Conservation (phyloP, 1,140 invertebrate species). For the Platorchestia sp. region DNA sequence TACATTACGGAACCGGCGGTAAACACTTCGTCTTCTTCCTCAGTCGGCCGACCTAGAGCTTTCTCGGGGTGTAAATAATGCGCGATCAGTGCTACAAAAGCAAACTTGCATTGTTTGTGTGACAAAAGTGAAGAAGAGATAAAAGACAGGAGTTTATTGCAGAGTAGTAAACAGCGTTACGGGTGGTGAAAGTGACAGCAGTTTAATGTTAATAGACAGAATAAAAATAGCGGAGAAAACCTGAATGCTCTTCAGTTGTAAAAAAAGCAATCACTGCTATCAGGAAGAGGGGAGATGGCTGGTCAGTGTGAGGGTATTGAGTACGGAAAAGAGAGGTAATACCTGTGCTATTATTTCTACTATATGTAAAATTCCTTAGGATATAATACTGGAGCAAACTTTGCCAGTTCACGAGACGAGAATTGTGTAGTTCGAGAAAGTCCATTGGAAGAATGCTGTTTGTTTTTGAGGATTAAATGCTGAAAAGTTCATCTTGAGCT, state of each 20-base stretch:
- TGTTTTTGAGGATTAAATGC: background rate
- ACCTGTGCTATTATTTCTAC: too few species aligned
- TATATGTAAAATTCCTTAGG: background rate
- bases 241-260: background rate
- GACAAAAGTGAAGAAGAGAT: background rate
- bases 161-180: background rate
- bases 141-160: background rate
- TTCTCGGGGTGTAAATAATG: background rate
- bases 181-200: background rate
- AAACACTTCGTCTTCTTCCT: background rate
- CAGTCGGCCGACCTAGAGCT: background rate
- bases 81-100: background rate
- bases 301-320: background rate
- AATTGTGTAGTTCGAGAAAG: background rate
- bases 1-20: conserved; percentile 43
- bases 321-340: background rate
- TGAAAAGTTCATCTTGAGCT: too few species aligned
- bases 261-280: background rate
- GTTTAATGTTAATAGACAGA: background rate
- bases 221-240: background rate
- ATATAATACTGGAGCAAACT: background rate
- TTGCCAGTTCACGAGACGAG: background rate
- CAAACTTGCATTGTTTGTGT: background rate
- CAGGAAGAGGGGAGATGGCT: background rate
- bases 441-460: background rate